phyloP scores from a whole-genome alignment of 2,113 vertebrate genomes.

The Pimephales promelas region DNA sequence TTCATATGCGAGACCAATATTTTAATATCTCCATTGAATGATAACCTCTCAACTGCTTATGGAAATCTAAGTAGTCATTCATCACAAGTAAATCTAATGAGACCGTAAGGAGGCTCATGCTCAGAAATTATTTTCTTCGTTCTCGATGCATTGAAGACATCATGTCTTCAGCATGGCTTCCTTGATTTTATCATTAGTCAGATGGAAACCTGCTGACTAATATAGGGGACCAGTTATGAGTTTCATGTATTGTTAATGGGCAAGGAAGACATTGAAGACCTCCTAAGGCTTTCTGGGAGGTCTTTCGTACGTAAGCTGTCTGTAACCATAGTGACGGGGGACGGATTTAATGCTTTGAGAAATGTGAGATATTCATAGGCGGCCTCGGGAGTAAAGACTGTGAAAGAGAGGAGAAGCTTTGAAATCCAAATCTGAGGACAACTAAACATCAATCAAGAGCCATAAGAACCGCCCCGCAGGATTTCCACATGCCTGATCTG shows the following conservation, averaged over 20 bases:
- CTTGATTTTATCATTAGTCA: conserved; percentile 49
- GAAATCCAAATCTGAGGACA: conserved; percentile 28
- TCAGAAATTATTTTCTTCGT: conserved; percentile 29
- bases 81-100: conserved; percentile 48
- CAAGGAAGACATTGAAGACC: conserved; percentile 43
- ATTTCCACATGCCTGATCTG: conserved; percentile 19
- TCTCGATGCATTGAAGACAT: neutral
- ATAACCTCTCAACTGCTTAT: conserved; percentile 19
- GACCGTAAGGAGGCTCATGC: conserved; percentile 32
- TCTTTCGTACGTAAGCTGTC: neutral
- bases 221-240: conserved; percentile 48
- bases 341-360: conserved; percentile 30
- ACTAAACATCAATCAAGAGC: conserved; percentile 21
- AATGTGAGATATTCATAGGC: conserved; percentile 15
- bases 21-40: conserved; percentile 33
- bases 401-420: conserved; percentile 21
- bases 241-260: conserved; percentile 56
- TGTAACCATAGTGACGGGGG: conserved; percentile 55
- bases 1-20: conserved; percentile 36
- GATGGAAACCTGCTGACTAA: conserved; percentile 50
- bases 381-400: conserved; percentile 12
- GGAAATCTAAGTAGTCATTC: conserved; percentile 26
- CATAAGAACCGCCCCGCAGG: conserved; percentile 1
- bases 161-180: neutral
- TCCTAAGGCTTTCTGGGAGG: conserved; percentile 40